Evolutionary conservation across 2,888 invertebrate genomes (phyloP), one percentile per base, ranked within the genome.

Genomic region (Mantis religiosa): DNA sequence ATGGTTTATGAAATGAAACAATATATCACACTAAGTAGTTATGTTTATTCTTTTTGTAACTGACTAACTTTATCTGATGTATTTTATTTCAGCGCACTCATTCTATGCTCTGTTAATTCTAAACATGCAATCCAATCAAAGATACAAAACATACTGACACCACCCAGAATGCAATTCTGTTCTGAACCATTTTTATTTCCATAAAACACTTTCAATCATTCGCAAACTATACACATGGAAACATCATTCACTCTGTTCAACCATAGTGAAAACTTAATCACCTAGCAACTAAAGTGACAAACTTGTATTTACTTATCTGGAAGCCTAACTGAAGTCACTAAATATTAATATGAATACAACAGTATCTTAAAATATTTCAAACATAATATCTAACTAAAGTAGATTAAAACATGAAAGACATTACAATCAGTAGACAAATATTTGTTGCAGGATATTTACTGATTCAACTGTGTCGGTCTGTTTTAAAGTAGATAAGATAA

Each of bases 301-400:
- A 85, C 47, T 28, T 30, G 34, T 34, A 82, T 82, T 81, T 28
- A 82, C 34, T 82, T 34, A 28, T 85, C 81, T 86, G 86, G 86
- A 87, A 87, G 54, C 28, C 87, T 87, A 87, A 87, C 54, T 87
- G 30, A 87, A 82, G 34, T 87, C 82, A 87, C 30, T 87, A 87
- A 85, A 87, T 82, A 87, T 87, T 82, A 87, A 87, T 87, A 87
- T 25, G 20, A 54, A 87, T 27, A 87, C 87, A 87, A 87, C 87
- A 87, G 41, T n/a, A 30, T 87, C 82, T 87, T 87, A 87, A 87
- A 34, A 87, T 81, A 81, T 87, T 82, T 87, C 82, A 82, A 87
- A 87, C 87, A 82, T 82, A 87, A 82, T 81, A 82, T 87, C 81
- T 87, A 86, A 86, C 81, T 27, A 86, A 81, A 84, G 30, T 28